A percentile compares a stretch with the other conserved stretches of the same genome.
Conservation (phyloP, 1,140 invertebrate genomes). For the Chironomus striatipennis region DNA sequence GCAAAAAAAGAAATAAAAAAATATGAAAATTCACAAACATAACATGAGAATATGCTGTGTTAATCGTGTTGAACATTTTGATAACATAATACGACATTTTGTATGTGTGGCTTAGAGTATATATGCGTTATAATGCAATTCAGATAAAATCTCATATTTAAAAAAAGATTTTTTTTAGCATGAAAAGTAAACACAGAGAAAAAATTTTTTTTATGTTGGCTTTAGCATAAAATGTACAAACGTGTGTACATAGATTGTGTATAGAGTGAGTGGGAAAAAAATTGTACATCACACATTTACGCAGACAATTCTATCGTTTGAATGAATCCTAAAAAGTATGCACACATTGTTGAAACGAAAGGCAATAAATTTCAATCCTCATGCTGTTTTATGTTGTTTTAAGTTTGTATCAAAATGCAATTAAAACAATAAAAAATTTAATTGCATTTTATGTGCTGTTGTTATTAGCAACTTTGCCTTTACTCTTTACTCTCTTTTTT, state of each 20-base stretch:
- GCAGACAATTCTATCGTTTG: neutral
- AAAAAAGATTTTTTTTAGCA: neutral
- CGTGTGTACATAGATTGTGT: no score
- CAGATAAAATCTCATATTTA: conserved; percentile 22
- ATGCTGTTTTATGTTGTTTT: neutral
- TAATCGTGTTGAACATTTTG: conserved; percentile 21
- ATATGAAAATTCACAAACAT: neutral
- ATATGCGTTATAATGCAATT: neutral
- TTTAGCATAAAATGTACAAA: neutral
- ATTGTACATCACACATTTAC: neutral
- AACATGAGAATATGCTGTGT: conserved; percentile 17
- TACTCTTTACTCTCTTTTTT: neutral
- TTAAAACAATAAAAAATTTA: neutral
- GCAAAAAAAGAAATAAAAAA: no score
- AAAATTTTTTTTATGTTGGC: conserved; percentile 2
- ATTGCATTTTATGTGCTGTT: neutral
- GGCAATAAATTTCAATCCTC: neutral
- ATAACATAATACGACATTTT: conserved; percentile 22
- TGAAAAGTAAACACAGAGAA: neutral
- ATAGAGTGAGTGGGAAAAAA: no score
- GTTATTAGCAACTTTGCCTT: neutral
- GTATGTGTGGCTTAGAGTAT: neutral
- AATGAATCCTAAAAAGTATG: neutral
- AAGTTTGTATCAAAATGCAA: conserved; percentile 13
- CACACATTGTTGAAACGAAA: conserved; percentile 7